phyloP scores from a whole-genome alignment of 2,113 vertebrate species.

The Nothoprocta pentlandii region DNA sequence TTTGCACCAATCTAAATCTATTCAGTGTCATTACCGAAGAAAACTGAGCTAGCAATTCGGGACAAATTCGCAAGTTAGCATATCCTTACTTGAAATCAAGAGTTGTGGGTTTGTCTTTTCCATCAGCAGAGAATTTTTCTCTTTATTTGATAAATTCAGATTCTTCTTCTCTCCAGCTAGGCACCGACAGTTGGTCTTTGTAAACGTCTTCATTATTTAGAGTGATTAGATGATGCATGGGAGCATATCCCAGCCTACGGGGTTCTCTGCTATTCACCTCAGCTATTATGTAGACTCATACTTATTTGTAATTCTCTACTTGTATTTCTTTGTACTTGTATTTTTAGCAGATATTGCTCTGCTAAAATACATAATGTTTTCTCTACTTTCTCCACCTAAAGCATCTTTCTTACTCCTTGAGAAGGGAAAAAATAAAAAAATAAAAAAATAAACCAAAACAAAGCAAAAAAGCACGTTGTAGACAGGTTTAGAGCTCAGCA shows the following conservation, averaged over 20 bases:
- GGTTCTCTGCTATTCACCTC: constrained; percentile 16
- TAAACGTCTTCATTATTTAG: neutral
- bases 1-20: constrained; percentile 55
- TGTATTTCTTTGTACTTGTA: neutral
- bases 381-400: neutral
- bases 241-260: neutral
- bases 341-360: neutral
- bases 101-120: constrained; percentile 16
- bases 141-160: constrained; percentile 34
- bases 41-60: constrained; percentile 3
- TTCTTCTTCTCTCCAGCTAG: constrained; percentile 6
- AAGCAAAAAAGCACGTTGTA: neutral
- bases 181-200: constrained; percentile 36
- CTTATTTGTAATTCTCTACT: neutral
- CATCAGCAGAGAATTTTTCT: constrained; percentile 25
- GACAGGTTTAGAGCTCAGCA: neutral
- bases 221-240: constrained; percentile 17
- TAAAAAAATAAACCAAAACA: no score
- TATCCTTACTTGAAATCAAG: constrained; percentile 35
- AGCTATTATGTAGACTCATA: neutral
- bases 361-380: constrained; percentile 9
- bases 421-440: no score
- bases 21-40: constrained; percentile 25
- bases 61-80: constrained; percentile 47
- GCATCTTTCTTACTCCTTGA: neutral